These are phyloP conservation scores for Notoglanidium macrostoma DNA, from an alignment of 2,797 vertebrate species.

Conservation along the genomic window DNA sequence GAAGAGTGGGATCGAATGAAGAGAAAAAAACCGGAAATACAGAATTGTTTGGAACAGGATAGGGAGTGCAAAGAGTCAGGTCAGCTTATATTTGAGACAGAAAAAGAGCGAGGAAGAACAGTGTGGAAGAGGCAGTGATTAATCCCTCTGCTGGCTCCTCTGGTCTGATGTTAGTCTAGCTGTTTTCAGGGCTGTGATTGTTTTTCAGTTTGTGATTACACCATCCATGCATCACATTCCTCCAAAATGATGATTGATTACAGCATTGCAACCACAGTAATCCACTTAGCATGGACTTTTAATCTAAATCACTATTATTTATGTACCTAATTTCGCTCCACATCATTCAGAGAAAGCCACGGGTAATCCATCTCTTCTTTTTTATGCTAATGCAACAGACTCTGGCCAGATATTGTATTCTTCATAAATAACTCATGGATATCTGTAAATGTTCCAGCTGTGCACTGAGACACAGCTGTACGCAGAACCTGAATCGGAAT, in stretches of 20 bases:
- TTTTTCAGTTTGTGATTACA: conserved; percentile 60
- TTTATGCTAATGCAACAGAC: conserved; percentile 65
- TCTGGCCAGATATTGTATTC: conserved; percentile 24
- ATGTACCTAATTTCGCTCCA: conserved; percentile 69
- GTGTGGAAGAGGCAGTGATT: conserved; percentile 39
- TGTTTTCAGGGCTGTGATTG: conserved; percentile 46
- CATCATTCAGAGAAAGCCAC: conserved; percentile 70
- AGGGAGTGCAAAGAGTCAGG: conserved; percentile 14
- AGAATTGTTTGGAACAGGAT: conserved; percentile 18
- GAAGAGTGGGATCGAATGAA: background rate
- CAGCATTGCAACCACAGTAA: conserved; percentile 72
- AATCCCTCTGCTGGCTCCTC: conserved; percentile 49
- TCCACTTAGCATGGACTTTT: conserved; percentile 78
- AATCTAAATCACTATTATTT: conserved; percentile 79
- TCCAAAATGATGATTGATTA: conserved; percentile 75
- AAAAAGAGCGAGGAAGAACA: conserved; percentile 9
- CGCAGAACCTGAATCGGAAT: conserved; percentile 23
- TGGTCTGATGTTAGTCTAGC: conserved; percentile 40
- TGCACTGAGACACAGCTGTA: conserved; percentile 7
- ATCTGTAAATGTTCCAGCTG: conserved; percentile 6
- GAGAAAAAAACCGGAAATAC: conserved; percentile 4
- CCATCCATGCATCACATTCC: conserved; percentile 70
- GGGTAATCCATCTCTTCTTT: conserved; percentile 78
- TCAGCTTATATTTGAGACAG: conserved; percentile 19
- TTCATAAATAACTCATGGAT: conserved; percentile 12